A percentile compares a stretch with the other conserved stretches of the same genome.
phyloP scores from a whole-genome alignment of 2,113 vertebrate species.

The Leptosomus discolor region DNA sequence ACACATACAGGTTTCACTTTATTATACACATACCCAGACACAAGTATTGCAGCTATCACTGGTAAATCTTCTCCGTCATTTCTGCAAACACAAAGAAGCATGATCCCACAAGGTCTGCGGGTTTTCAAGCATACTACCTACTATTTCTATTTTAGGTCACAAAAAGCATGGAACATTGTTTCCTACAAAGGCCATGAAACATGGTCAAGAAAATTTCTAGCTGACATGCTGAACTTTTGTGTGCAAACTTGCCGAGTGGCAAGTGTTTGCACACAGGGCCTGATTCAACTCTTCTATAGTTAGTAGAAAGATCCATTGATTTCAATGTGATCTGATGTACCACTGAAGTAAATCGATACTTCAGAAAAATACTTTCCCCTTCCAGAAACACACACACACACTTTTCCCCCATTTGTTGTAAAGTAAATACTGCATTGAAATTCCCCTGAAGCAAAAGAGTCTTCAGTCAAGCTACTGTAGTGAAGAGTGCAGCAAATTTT shows the following conservation, averaged over 20 bases:
- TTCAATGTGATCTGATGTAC: background rate
- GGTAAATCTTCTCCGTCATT: background rate
- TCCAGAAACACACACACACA: background rate
- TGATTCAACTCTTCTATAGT: rapidly evolving
- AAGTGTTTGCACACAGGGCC: background rate
- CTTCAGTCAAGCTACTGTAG: background rate
- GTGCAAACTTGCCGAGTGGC: background rate
- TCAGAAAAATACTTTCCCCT: background rate
- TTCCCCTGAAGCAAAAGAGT: background rate
- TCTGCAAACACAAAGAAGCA: background rate
- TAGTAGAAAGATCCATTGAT: background rate
- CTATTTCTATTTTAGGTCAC: background rate
- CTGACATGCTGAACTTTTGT: background rate
- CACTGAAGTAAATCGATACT: background rate
- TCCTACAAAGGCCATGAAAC: background rate
- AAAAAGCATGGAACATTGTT: background rate
- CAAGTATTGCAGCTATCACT: background rate
- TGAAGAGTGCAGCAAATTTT: background rate
- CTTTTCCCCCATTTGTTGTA: background rate
- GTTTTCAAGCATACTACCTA: background rate
- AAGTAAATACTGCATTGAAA: background rate
- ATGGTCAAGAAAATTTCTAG: background rate
- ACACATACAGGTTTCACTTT: background rate
- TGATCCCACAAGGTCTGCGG: rapidly evolving
- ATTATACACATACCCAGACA: background rate